Evolutionary conservation across 2,113 vertebrate species (phyloP).

Genomic region (Phylloscopus trochiloides): DNA sequence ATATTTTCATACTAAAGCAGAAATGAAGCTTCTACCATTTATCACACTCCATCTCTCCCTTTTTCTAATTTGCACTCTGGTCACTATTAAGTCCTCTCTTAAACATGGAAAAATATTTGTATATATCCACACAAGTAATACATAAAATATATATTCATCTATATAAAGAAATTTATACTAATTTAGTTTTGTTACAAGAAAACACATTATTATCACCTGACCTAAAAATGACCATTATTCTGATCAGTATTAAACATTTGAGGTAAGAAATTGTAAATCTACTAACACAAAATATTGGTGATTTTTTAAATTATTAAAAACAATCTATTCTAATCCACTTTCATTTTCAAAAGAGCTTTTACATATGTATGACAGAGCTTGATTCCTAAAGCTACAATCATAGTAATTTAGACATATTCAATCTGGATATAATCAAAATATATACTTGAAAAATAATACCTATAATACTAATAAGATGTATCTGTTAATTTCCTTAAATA

Average conservation of each 20-base stretch:
- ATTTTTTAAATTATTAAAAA: background rate
- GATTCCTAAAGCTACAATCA: background rate
- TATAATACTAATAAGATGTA: background rate
- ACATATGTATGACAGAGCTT: background rate
- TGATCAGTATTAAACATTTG: background rate
- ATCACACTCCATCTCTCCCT: background rate
- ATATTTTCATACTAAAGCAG: background rate
- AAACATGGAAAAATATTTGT: background rate
- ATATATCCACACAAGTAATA: background rate
- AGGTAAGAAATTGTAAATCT: background rate
- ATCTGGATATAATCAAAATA: background rate
- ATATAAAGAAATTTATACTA: background rate
- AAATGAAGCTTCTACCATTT: background rate
- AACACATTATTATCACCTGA: background rate
- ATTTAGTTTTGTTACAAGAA: background rate
- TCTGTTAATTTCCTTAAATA: background rate
- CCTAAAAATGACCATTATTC: background rate
- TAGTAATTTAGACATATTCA: background rate
- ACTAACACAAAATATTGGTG: background rate
- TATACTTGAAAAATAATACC: background rate
- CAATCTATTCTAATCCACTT: background rate
- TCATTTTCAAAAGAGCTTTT: background rate
- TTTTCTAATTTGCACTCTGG: background rate
- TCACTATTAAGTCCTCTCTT: background rate
- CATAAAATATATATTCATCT: background rate